Percentiles rank a stretch among this genome's conserved stretches.
These are phyloP conservation scores for Penaeus monodon DNA, from an alignment of 2,888 invertebrate genomes.

Conservation along the genomic window DNA sequence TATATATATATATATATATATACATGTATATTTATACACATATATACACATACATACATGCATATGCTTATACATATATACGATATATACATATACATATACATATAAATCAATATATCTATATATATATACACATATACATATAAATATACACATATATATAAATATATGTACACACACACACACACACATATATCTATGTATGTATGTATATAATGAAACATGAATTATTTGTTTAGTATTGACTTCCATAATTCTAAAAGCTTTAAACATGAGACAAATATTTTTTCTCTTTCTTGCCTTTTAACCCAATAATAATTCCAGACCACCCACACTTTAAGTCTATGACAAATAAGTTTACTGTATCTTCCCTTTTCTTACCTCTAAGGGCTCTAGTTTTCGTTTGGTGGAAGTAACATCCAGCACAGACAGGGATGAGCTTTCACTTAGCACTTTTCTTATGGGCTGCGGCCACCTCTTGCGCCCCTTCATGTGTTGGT, in stretches of 20 bases:
- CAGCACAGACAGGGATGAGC: neutral
- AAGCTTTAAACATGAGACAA: no score
- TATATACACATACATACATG: neutral
- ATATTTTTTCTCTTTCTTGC: no score
- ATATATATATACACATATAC: constrained; percentile 33
- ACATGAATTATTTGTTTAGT: neutral
- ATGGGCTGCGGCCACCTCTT: neutral
- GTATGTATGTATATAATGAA: neutral
- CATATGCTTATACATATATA: neutral
- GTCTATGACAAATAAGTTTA: no score
- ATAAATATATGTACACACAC: constrained; percentile 4
- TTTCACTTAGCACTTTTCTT: neutral
- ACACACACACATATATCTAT: neutral
- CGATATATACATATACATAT: neutral
- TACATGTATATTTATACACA: neutral
- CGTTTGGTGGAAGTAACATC: neutral
- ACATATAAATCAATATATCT: constrained; percentile 23
- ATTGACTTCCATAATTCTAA: neutral
- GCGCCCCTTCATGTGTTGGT: neutral
- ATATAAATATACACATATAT: constrained; percentile 33
- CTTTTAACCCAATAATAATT: no score
- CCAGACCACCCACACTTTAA: no score
- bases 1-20: constrained; percentile 33
- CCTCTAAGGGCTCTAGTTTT: constrained; percentile 18
- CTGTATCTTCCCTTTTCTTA: neutral